Conservation (phyloP, 2,888 invertebrate species). For the Molorchus minor region DNA sequence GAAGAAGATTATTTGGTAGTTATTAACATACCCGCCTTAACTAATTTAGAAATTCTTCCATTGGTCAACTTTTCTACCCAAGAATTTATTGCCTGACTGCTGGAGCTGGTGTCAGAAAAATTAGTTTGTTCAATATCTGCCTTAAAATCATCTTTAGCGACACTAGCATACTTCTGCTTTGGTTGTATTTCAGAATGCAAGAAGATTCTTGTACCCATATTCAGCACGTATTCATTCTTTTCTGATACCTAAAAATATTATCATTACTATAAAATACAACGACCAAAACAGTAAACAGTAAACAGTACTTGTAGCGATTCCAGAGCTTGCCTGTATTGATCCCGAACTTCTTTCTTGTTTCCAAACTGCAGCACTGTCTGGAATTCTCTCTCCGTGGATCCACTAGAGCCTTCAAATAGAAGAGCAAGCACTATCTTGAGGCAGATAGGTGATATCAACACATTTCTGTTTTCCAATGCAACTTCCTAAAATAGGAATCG, state of each 20-base stretch:
- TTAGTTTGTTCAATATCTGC: constrained; percentile 72
- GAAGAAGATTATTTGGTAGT: background rate
- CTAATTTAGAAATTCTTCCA: constrained; percentile 75
- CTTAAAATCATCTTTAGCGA: constrained; percentile 71
- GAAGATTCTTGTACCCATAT: constrained; percentile 73
- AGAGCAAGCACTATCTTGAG: constrained; percentile 78
- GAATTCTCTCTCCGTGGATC: constrained; percentile 70
- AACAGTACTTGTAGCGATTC: constrained; percentile 66
- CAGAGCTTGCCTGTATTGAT: constrained; percentile 66
- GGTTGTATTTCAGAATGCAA: constrained; percentile 66
- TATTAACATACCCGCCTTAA: constrained; percentile 66
- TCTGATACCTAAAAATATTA: constrained; percentile 23
- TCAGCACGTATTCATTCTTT: constrained; percentile 33
- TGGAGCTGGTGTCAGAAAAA: constrained; percentile 66
- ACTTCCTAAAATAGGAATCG: constrained; percentile 63
- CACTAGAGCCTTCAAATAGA: constrained; percentile 77
- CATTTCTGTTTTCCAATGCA: constrained; percentile 67
- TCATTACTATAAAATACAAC: constrained; percentile 1
- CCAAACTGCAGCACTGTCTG: constrained; percentile 67
- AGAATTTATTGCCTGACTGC: constrained; percentile 74
- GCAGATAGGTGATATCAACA: constrained; percentile 80
- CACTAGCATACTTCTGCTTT: constrained; percentile 70
- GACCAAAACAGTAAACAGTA: background rate
- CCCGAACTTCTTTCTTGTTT: constrained; percentile 54
- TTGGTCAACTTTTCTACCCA: constrained; percentile 84